phyloP scores from a whole-genome alignment of 2,113 vertebrate species.

The human region DNA sequence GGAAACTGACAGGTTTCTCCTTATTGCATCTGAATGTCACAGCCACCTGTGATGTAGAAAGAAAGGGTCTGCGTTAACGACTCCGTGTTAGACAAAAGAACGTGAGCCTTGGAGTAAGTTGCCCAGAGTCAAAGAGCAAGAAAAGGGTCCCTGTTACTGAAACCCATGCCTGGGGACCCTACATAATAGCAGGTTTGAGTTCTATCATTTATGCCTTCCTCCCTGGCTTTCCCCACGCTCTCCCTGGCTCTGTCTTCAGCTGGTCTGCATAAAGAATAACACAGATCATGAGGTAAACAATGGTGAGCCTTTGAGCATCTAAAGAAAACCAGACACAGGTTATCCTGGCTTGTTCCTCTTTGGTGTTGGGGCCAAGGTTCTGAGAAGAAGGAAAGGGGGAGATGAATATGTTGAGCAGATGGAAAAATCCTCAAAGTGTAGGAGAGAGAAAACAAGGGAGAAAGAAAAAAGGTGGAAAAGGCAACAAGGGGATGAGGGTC shows the following conservation, averaged over 20 bases:
- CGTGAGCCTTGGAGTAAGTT: neutral
- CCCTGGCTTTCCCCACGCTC: neutral
- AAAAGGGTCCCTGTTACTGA: neutral
- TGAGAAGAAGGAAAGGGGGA: neutral
- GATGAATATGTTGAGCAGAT: neutral
- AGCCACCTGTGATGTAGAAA: neutral
- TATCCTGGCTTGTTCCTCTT: neutral
- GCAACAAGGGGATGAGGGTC: neutral
- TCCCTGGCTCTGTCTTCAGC: neutral
- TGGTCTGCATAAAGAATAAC: neutral
- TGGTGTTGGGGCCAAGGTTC: neutral
- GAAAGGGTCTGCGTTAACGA: neutral
- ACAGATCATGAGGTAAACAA: neutral
- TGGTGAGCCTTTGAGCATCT: neutral
- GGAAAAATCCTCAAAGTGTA: neutral
- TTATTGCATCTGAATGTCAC: neutral
- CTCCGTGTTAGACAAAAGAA: neutral
- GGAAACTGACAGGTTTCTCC: neutral
- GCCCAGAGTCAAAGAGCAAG: neutral
- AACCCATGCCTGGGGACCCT: neutral
- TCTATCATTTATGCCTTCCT: neutral
- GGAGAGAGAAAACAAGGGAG: neutral
- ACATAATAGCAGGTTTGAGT: rapidly evolving
- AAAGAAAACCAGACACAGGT: neutral
- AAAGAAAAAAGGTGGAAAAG: neutral